Evolutionary conservation across 1,140 invertebrate species (phyloP).

Genomic region (Chelonus insularis): DNA sequence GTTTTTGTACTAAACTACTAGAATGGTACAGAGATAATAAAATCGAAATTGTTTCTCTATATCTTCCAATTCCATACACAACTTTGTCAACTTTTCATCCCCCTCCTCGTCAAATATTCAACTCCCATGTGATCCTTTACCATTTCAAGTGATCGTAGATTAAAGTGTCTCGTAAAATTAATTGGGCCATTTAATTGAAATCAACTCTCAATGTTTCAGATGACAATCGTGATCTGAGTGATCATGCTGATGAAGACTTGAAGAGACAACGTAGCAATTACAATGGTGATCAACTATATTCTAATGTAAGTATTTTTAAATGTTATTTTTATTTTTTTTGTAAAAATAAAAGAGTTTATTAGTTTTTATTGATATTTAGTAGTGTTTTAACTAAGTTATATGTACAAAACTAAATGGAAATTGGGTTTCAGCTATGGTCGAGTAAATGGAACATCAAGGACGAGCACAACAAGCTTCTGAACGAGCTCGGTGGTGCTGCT

Average conservation of each 20-base stretch:
- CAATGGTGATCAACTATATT: slow-evolving; percentile 86
- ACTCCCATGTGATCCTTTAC: too few species aligned
- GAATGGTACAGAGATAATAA: slow-evolving; percentile 53
- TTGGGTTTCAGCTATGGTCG: slow-evolving; percentile 73
- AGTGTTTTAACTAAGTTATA: slow-evolving; percentile 28
- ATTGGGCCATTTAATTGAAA: too few species aligned
- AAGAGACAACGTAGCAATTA: slow-evolving; percentile 85
- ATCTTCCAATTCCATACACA: slow-evolving; percentile 55
- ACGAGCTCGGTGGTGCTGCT: slow-evolving; percentile 71
- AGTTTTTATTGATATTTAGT: not conserved
- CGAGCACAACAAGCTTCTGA: slow-evolving; percentile 77
- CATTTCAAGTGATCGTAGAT: too few species aligned
- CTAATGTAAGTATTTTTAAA: slow-evolving; percentile 71
- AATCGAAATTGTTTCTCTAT: slow-evolving; percentile 61
- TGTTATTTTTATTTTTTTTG: not conserved
- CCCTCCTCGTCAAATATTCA: not conserved
- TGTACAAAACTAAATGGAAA: not conserved
- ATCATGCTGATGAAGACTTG: slow-evolving; percentile 80
- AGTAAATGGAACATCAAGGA: slow-evolving; percentile 88
- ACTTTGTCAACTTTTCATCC: slow-evolving; percentile 19
- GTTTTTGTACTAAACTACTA: slow-evolving; percentile 52
- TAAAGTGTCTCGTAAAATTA: too few species aligned
- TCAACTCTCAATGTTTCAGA: too few species aligned
- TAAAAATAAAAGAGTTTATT: not conserved
- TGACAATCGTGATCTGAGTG: slow-evolving; percentile 83